Percentiles rank a stretch among this genome's conserved stretches.
Conservation (phyloP, 2,888 invertebrate species). For the Cotesia congregata region DNA sequence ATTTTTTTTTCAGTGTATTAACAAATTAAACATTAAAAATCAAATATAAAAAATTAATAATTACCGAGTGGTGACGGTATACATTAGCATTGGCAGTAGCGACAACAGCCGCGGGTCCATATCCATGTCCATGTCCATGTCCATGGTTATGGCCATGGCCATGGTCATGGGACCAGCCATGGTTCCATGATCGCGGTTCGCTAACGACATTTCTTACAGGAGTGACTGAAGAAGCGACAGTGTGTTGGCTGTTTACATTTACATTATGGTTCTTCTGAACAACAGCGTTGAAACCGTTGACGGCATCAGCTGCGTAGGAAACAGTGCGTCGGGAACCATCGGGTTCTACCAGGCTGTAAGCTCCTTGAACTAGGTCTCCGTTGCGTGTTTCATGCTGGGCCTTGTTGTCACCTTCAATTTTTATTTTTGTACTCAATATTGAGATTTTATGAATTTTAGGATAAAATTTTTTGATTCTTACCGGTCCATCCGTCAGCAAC, state of each 20-base stretch:
- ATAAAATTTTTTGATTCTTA: constrained; percentile 37
- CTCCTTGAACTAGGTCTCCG: constrained; percentile 65
- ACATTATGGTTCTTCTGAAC: constrained; percentile 61
- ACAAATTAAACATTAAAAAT: constrained; percentile 8
- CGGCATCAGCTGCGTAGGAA: constrained; percentile 63
- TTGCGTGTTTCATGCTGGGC: constrained; percentile 64
- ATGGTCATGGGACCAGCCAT: no score
- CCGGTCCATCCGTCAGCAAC: constrained; percentile 64
- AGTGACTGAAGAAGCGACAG: constrained; percentile 36
- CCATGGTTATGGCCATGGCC: no score
- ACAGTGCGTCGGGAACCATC: constrained; percentile 64
- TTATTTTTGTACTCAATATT: background rate
- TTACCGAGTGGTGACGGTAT: constrained; percentile 49
- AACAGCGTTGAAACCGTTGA: constrained; percentile 66
- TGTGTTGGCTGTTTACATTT: constrained; percentile 50
- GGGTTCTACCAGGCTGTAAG: constrained; percentile 64
- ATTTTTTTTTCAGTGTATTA: background rate
- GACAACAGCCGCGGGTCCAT: constrained; percentile 38
- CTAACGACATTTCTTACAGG: constrained; percentile 43
- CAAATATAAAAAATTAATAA: background rate
- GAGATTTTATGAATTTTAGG: background rate
- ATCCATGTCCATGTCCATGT: no score
- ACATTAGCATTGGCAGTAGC: constrained; percentile 47
- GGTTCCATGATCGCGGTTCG: constrained; percentile 39
- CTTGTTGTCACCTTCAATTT: constrained; percentile 62